Percentiles rank a stretch among this genome's conserved stretches.
phyloP scores from a whole-genome alignment of 2,113 vertebrate genomes.

The Eurypyga helias region DNA sequence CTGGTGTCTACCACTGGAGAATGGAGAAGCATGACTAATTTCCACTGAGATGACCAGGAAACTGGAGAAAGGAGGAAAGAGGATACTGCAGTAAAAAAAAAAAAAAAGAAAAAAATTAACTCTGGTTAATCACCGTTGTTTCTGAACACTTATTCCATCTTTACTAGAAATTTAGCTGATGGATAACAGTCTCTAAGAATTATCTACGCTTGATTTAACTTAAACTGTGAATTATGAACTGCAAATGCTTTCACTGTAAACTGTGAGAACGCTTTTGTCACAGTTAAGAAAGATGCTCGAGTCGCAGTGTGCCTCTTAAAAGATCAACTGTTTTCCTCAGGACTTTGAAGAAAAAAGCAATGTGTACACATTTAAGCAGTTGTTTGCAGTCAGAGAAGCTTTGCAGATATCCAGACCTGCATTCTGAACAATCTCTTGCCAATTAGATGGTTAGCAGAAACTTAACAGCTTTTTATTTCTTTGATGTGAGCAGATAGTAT shows the following conservation, averaged over 20 bases:
- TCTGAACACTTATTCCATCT: background rate
- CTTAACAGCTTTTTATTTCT: background rate
- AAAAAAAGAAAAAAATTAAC: background rate
- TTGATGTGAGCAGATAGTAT: background rate
- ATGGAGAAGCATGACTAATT: background rate
- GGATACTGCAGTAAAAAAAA: background rate
- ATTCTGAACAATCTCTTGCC: slow-evolving; percentile 9
- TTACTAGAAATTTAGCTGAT: background rate
- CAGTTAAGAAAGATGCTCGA: background rate
- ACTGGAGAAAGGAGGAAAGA: background rate
- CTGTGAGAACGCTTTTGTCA: background rate
- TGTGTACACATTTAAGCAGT: background rate
- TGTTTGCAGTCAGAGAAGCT: background rate
- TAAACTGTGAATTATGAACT: background rate
- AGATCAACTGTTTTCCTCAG: background rate
- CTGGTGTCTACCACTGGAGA: background rate
- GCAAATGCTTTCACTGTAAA: background rate
- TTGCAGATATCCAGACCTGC: slow-evolving; percentile 1
- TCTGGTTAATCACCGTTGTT: background rate
- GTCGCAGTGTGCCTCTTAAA: background rate
- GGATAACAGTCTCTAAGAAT: background rate
- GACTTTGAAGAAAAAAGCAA: background rate
- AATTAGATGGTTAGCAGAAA: background rate
- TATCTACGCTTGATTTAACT: background rate
- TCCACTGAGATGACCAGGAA: background rate